Evolutionary conservation across 2,888 invertebrate species (phyloP).

Genomic region (Rhingia rostrata): DNA sequence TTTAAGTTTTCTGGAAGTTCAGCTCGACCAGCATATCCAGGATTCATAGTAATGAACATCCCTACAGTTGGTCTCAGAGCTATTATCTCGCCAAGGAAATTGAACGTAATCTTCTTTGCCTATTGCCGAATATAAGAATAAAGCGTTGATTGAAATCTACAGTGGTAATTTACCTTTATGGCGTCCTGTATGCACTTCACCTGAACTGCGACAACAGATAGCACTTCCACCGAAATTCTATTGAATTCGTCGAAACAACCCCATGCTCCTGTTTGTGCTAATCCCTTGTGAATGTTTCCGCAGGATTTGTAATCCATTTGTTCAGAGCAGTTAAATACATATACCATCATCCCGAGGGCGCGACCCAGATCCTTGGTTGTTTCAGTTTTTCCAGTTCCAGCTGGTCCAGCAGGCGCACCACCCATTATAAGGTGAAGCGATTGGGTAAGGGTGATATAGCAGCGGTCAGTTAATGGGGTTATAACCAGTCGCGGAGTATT

Average conservation of each 20-base stretch:
- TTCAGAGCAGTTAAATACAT: conserved; percentile 98
- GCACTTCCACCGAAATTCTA: conserved; percentile 95
- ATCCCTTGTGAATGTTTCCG: conserved; percentile 95
- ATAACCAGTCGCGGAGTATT: conserved; percentile 97
- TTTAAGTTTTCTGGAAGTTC: conserved; percentile 93
- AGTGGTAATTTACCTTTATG: conserved; percentile 85
- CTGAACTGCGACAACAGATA: conserved; percentile 97
- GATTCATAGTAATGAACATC: conserved; percentile 98
- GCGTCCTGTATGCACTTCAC: conserved; percentile 94
- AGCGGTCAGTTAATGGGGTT: conserved; percentile 96
- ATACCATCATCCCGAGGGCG: conserved; percentile 97
- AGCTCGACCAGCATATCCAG: conserved; percentile 96
- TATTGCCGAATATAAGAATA: conserved; percentile 36
- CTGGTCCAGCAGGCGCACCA: conserved; percentile 94
- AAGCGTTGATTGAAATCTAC: conserved; percentile 28
- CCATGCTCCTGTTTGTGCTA: conserved; percentile 90
- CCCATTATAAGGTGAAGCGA: conserved; percentile 97
- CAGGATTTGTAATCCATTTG: conserved; percentile 98
- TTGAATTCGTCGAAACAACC: conserved; percentile 99
- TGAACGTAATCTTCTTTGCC: conserved; percentile 89
- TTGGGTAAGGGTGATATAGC: conserved; percentile 96
- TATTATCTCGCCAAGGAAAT: conserved; percentile 93
- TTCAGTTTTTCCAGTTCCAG: conserved; percentile 92
- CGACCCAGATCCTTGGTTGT: conserved; percentile 97
- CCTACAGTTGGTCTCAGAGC: conserved; percentile 90